Evolutionary conservation across 2,888 invertebrate species (phyloP).

Genomic region (Zygaena filipendulae): DNA sequence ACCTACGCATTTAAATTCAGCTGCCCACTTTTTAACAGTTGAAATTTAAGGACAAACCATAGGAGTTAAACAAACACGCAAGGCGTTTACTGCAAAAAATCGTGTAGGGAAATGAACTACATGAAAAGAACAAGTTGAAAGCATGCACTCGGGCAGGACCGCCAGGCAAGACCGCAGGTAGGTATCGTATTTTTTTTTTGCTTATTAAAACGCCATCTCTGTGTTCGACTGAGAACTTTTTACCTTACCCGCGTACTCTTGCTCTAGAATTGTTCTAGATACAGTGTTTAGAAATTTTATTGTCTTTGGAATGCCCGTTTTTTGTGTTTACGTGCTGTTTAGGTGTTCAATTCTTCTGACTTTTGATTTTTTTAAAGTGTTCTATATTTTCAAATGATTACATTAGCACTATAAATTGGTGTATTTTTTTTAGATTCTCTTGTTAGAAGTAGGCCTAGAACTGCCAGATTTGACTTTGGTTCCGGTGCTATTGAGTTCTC

Average conservation of each 20-base stretch:
- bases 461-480: background rate
- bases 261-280: background rate
- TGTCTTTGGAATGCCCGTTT: no score
- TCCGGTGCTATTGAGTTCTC: background rate
- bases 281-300: no score
- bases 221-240: background rate
- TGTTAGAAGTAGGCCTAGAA: background rate
- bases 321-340: no score
- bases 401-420: no score
- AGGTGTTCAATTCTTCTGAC: no score
- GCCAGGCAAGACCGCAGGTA: background rate
- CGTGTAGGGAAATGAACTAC: no score
- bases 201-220: background rate
- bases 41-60: slow-evolving; percentile 12
- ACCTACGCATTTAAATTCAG: slow-evolving; percentile 20
- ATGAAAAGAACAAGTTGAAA: slow-evolving; percentile 3
- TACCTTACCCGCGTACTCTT: background rate
- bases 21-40: slow-evolving; percentile 15
- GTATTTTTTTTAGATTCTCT: background rate
- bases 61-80: slow-evolving; percentile 2
- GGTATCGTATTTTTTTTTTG: background rate
- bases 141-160: background rate
- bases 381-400: no score
- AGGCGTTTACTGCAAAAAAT: slow-evolving; percentile 1
- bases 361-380: no score